These are phyloP conservation scores for Salpingus planirostris DNA, from an alignment of 2,888 invertebrate species.

Conservation along the genomic window DNA sequence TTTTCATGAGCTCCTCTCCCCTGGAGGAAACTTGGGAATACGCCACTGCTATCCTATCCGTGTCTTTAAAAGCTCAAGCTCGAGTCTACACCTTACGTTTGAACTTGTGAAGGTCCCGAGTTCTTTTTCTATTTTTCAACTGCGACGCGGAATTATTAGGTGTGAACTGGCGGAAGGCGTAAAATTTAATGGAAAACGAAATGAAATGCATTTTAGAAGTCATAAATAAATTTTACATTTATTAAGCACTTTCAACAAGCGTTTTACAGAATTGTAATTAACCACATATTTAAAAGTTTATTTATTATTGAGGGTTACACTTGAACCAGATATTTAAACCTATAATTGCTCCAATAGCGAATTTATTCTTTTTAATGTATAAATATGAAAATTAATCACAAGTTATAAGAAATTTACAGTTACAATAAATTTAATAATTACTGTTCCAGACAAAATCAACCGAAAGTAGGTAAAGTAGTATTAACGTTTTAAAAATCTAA, in stretches of 20 bases:
- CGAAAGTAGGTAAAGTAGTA: slow-evolving; percentile 4
- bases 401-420: slow-evolving; percentile 15
- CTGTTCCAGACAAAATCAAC: slow-evolving; percentile 15
- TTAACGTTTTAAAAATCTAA: slow-evolving; percentile 12
- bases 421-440: too few relatives aligned
- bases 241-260: slow-evolving; percentile 37
- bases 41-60: too few relatives aligned
- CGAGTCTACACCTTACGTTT: too few relatives aligned
- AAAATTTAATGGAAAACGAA: too few relatives aligned
- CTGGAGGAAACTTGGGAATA: too few relatives aligned
- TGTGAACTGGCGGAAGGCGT: too few relatives aligned
- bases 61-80: too few relatives aligned
- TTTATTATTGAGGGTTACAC: slow-evolving; percentile 29
- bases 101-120: too few relatives aligned
- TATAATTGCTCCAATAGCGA: slow-evolving; percentile 22
- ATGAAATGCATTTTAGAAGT: slow-evolving; percentile 16
- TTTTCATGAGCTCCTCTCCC: too few relatives aligned
- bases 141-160: too few relatives aligned
- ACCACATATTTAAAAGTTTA: slow-evolving; percentile 27
- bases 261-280: slow-evolving; percentile 28
- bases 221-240: slow-evolving; percentile 35
- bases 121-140: too few relatives aligned
- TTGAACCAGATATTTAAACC: slow-evolving; percentile 21
- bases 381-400: slow-evolving; percentile 17
- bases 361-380: slow-evolving; percentile 17